A percentile compares a stretch with the other conserved stretches of the same genome.
Conservation (phyloP, 2,113 vertebrate species). For the Ivindomyrus marchei region DNA sequence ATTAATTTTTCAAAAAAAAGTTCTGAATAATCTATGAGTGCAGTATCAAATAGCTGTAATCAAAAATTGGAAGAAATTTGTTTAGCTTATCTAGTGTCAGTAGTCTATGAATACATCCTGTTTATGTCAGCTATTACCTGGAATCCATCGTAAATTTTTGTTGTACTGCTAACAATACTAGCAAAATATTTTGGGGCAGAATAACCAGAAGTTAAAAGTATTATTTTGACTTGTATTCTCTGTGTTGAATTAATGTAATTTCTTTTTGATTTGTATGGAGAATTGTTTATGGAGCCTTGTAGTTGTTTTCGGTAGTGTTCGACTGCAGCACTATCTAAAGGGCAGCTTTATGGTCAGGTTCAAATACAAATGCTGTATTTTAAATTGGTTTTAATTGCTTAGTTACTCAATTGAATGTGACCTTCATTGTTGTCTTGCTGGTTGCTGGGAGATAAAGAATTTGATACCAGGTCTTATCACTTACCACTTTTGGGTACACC, state of each 20-base stretch:
- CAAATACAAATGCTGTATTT: background rate
- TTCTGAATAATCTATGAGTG: background rate
- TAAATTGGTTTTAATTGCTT: background rate
- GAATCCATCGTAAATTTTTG: background rate
- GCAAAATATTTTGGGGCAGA: background rate
- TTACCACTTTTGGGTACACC: background rate
- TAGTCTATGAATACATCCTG: background rate
- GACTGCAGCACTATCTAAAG: background rate
- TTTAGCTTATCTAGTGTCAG: background rate
- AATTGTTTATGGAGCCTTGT: background rate
- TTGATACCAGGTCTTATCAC: background rate
- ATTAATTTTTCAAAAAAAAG: background rate
- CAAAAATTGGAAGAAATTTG: background rate
- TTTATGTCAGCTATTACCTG: background rate
- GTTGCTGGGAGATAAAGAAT: background rate
- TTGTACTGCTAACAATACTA: background rate
- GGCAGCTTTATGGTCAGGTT: background rate
- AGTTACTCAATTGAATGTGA: background rate
- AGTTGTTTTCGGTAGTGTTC: background rate
- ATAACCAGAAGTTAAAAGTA: background rate
- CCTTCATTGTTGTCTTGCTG: background rate
- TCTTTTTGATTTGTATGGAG: background rate
- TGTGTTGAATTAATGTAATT: background rate
- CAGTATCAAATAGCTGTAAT: background rate
- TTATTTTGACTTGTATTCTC: background rate